Evolutionary conservation across 2,797 vertebrate species (phyloP), one percentile per base, ranked within the genome.

Genomic region (Myiothlypis coronata): DNA sequence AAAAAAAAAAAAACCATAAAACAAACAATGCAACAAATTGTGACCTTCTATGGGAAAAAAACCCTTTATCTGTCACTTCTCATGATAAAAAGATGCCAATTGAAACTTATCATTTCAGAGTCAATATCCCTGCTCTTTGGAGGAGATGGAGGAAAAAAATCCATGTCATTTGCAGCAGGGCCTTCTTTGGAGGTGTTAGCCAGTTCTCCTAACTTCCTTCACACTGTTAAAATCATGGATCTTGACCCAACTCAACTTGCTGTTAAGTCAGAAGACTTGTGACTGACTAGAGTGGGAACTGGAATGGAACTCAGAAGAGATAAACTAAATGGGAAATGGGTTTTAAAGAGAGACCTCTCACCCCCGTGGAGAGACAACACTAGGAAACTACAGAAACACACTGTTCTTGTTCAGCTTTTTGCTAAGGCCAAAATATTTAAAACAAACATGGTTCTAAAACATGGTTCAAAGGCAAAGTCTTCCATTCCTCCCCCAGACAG

Each of bases 351-450:
- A 78, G 61, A 86, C 55, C 85, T 88, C 85, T 69, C 5, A 20
- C 57, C 80, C 74, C 53, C 14, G 26, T 84, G 76, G 59, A 17
- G 13, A 88, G 87, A 93, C 50, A 83, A 61, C 81, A 50, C 65
- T 75, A 86, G 28, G 83, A 83, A 93, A 82, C 63, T 80, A 84
- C 63, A 96, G 59, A 92, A 95, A 95, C 89, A 96, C 27, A 72
- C 71, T 92, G 70, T 75, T 93, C 80, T 69, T 47, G 57, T 87
- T 69, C 83, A 93, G 83, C 30, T 49, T 93, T 71, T 46, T 61
- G 52, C 37, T 35, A 57, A 65, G 28, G 77, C 83, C 78, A 94
- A 65, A 78, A 71, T 35, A 82, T 76, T 93, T 89, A 59, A 92
- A 78, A 57, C 74, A 94, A 89, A 84, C 65, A 82, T 3, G 22